Base-by-base conservation (phyloP, 1,140 invertebrate genomes). In the Drosophila tani region DNA sequence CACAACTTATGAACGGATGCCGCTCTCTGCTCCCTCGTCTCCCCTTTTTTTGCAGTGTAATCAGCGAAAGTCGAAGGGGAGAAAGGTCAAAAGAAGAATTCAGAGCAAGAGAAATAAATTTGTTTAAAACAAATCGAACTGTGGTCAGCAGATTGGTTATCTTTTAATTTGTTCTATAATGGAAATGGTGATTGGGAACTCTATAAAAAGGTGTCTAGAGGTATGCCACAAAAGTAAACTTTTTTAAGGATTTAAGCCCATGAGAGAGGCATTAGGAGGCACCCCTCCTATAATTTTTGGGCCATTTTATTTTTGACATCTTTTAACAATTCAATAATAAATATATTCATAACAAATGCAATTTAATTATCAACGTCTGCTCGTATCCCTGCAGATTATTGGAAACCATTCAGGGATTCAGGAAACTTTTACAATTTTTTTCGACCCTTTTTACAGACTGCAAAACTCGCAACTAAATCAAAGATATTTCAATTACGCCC, bases 81-180 rank as follows among this genome's bases (percentile, higher is more conserved):
- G 58, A 73, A 66, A 19, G n/a, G 29, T 32, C 24, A 57, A 24
- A 21, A 17, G 32, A 41, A 38, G 32, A 55, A 29, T 41, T 40
- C 17, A 41, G 21, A 17, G 27, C 27, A 41, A 17, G 17, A 76
- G 45, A 76, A 76, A 68, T 47, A 45, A 68, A 77, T 56, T 60
- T 58, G 63, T 41, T 77, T 68, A 38, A 79, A 64, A 60, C 75
- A 77, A 71, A 65, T 79, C 57, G 60, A 79, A 55, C 69, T 40
- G 41, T 46, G 41, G 24, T 55, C 47, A 45, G 38, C 27, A 35
- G 35, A 64, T 27, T 41, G 27, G 17, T n/a, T 21, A 58, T 19
- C 24, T 15, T 19, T 56, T 24, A 24, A 56, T 56, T 56, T 56
- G 14, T 40, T n/a, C 2, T 24, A 11, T 3, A 21, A n/a, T 0